Percentiles rank a stretch among this genome's conserved stretches.
phyloP scores from a whole-genome alignment of 2,797 vertebrate genomes.

The Distichodus sexfasciatus region DNA sequence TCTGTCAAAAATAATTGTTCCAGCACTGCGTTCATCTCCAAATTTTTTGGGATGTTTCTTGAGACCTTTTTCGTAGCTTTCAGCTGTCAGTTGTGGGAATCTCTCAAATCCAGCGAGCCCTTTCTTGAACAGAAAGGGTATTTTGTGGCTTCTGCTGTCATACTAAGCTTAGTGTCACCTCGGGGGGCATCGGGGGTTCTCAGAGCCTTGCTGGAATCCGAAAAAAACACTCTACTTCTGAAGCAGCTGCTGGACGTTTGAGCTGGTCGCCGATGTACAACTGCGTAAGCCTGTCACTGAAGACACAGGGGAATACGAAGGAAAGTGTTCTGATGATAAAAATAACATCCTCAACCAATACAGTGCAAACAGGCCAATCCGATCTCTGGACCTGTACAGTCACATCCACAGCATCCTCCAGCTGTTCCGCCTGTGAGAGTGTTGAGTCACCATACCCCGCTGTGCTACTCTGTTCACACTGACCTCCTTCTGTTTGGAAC shows the following conservation, averaged over 20 bases:
- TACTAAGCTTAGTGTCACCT: conserved; percentile 59
- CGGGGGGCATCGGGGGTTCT: too few relatives aligned
- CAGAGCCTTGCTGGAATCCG: conserved; percentile 44
- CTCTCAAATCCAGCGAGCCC: too few relatives aligned
- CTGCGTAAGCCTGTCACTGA: conserved; percentile 6
- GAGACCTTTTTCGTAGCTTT: too few relatives aligned
- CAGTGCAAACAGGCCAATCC: too few relatives aligned
- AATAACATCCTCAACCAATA: too few relatives aligned
- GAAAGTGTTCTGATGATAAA: background rate
- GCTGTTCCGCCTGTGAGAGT: conserved; percentile 50
- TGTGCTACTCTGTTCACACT: conserved; percentile 63
- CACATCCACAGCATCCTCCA: too few relatives aligned
- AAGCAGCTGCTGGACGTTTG: conserved; percentile 50
- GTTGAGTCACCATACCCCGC: conserved; percentile 49
- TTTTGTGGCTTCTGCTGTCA: conserved; percentile 56
- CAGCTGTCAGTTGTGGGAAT: too few relatives aligned
- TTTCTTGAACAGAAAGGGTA: too few relatives aligned
- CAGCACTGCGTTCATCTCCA: too few relatives aligned
- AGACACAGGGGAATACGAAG: conserved; percentile 12
- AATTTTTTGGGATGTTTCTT: too few relatives aligned
- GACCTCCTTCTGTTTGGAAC: conserved; percentile 63
- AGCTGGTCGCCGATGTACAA: conserved; percentile 49
- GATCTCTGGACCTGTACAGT: too few relatives aligned
- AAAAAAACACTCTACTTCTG: conserved; percentile 29
- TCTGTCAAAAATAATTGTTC: too few relatives aligned